phyloP scores from a whole-genome alignment of 1,140 invertebrate species.

The Conus betulinus region DNA sequence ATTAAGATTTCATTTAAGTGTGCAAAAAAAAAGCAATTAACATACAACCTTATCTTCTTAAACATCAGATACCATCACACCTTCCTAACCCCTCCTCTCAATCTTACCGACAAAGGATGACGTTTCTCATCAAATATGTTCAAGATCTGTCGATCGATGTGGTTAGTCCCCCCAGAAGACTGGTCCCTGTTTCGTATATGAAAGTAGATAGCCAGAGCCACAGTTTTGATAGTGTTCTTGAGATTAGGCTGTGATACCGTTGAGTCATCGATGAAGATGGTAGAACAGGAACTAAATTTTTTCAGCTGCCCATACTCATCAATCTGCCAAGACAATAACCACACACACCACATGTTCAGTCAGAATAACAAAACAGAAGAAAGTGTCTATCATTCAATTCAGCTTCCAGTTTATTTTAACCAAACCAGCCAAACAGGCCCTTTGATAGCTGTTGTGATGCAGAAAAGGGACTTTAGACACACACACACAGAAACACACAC shows the following conservation, averaged over 20 bases:
- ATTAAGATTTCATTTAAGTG: too few relatives aligned
- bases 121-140: conserved; percentile 99
- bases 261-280: conserved; percentile 88
- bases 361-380: too few relatives aligned
- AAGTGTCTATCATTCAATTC: too few relatives aligned
- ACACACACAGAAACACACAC: too few relatives aligned
- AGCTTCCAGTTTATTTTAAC: too few relatives aligned
- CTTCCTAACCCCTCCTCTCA: too few relatives aligned
- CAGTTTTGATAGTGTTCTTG: conserved; percentile 99
- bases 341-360: too few relatives aligned
- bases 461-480: neutral
- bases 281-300: conserved; percentile 98
- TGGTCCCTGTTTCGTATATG: conserved; percentile 96
- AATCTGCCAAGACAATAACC: conserved; percentile 38
- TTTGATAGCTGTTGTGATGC: too few relatives aligned
- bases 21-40: too few relatives aligned
- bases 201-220: conserved; percentile 98
- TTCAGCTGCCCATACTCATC: conserved; percentile 75
- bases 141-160: conserved; percentile 73
- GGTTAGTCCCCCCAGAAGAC: conserved; percentile 69
- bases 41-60: too few relatives aligned
- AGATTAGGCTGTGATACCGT: conserved; percentile 99
- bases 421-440: too few relatives aligned
- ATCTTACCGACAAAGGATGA: conserved; percentile 91
- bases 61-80: too few relatives aligned